Percentiles rank a stretch among this genome's conserved stretches.
Conservation (phyloP, 2,113 vertebrate genomes). For the Paedocypris sp. region DNA sequence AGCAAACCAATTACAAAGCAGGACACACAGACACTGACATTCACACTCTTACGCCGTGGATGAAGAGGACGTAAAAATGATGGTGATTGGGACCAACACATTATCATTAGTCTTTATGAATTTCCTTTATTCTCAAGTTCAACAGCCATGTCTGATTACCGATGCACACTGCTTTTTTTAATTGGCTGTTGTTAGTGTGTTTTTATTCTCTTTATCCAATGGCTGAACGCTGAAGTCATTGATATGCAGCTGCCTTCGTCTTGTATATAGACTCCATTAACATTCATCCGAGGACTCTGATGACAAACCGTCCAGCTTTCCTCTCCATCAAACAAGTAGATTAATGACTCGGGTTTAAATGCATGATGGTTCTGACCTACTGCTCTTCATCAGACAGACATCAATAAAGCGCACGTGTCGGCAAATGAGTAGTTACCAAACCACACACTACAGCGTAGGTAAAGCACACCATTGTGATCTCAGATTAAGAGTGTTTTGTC, state of each 20-base stretch:
- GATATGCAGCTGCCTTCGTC: neutral
- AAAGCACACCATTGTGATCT: constrained; percentile 11
- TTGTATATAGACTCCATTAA: neutral
- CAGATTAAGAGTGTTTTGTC: constrained; percentile 3
- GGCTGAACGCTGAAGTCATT: neutral
- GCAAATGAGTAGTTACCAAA: constrained; percentile 15
- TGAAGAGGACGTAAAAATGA: too few relatives aligned
- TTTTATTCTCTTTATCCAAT: too few relatives aligned
- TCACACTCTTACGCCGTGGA: too few relatives aligned
- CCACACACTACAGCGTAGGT: constrained; percentile 3
- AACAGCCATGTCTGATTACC: too few relatives aligned
- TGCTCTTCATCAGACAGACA: constrained; percentile 18
- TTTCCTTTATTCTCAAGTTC: too few relatives aligned
- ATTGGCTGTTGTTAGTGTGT: too few relatives aligned
- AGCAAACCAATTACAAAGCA: too few relatives aligned
- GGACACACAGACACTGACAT: too few relatives aligned
- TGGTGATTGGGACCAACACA: too few relatives aligned
- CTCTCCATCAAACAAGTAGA: constrained; percentile 29
- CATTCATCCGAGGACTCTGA: constrained; percentile 12
- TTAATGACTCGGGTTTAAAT: constrained; percentile 35
- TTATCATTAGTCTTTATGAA: too few relatives aligned
- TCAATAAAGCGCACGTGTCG: constrained; percentile 19
- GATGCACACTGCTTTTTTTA: too few relatives aligned
- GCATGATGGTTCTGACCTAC: constrained; percentile 30
- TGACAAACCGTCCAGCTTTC: constrained; percentile 17